phyloP scores from a whole-genome alignment of 2,113 vertebrate genomes.

The Daphoenositta chrysoptera region DNA sequence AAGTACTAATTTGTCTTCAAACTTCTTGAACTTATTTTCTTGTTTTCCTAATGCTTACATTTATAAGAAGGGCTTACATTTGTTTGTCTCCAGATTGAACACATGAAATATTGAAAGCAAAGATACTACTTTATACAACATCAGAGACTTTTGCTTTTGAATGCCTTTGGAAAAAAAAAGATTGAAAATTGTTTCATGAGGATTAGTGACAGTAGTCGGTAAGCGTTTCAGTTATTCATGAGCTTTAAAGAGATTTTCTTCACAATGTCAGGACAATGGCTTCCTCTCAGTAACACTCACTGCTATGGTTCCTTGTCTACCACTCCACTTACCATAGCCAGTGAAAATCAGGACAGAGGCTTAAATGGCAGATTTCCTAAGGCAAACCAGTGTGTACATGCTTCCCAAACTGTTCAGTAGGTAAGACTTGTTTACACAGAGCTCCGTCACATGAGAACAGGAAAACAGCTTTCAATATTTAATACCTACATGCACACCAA shows the following conservation, averaged over 20 bases:
- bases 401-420: background rate
- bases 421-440: background rate
- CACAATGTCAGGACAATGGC: background rate
- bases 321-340: background rate
- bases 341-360: background rate
- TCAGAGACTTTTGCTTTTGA: background rate
- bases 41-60: background rate
- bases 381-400: background rate
- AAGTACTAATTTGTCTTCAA: background rate
- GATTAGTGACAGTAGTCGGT: background rate
- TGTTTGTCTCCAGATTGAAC: background rate
- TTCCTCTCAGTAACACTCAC: background rate
- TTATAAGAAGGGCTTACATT: background rate
- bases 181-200: background rate
- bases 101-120: background rate
- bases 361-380: constrained; percentile 47
- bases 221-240: background rate
- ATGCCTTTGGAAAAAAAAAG: background rate
- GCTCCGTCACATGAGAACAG: background rate
- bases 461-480: constrained; percentile 55
- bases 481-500: constrained; percentile 4
- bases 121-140: background rate
- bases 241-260: background rate
- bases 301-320: background rate
- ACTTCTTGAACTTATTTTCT: background rate